Percentiles rank a stretch among this genome's conserved stretches.
These are phyloP conservation scores for Papilio helenus DNA, from an alignment of 1,140 invertebrate genomes.

Conservation along the genomic window DNA sequence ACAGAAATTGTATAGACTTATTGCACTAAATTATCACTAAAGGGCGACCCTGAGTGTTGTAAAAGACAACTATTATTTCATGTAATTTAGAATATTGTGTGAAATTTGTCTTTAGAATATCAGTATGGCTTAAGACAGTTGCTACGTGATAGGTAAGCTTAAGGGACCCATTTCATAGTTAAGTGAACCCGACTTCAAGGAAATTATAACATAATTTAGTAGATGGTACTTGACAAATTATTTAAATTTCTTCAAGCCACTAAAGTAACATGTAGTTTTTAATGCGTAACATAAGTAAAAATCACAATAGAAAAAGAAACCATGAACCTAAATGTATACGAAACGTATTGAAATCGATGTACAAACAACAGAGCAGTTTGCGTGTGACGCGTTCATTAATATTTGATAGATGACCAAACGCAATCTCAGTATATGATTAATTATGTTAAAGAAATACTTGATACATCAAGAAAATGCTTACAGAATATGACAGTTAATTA, in stretches of 20 bases:
- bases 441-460: background rate
- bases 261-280: background rate
- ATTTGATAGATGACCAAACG: background rate
- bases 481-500: conserved; percentile 1
- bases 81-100: background rate
- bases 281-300: background rate
- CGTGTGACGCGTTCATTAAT: conserved; percentile 14
- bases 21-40: too few relatives aligned
- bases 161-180: background rate
- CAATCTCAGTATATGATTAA: background rate
- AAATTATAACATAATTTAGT: background rate
- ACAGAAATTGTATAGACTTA: too few relatives aligned
- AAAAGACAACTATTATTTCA: too few relatives aligned
- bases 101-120: background rate
- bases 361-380: background rate
- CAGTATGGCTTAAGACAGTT: background rate
- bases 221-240: background rate
- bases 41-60: too few relatives aligned
- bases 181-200: background rate
- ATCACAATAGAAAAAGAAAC: too few relatives aligned
- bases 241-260: background rate
- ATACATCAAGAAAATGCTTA: background rate
- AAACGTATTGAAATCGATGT: background rate
- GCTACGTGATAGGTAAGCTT: background rate
- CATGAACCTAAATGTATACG: too few relatives aligned